These are phyloP conservation scores for Carduelis carduelis DNA, from an alignment of 2,797 vertebrate genomes.

Conservation along the genomic window DNA sequence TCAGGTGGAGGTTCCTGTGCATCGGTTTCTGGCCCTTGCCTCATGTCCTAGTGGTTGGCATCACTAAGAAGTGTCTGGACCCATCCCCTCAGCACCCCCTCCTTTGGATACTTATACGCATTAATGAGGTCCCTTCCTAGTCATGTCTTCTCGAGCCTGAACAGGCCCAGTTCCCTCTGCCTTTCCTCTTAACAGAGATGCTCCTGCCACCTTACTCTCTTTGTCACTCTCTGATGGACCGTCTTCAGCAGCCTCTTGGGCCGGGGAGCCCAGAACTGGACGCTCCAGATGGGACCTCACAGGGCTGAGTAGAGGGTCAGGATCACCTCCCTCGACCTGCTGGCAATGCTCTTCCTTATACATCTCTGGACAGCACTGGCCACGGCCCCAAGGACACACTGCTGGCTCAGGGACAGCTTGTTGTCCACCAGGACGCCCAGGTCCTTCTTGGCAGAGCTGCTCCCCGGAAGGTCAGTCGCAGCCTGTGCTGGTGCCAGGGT, in stretches of 20 bases:
- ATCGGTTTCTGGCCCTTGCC: background rate
- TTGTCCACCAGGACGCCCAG: background rate
- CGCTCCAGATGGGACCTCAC: background rate
- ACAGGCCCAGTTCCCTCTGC: background rate
- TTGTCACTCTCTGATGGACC: background rate
- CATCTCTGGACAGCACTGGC: background rate
- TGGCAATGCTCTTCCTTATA: background rate
- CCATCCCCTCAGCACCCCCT: fast-evolving
- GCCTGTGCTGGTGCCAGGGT: background rate
- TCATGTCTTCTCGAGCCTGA: background rate
- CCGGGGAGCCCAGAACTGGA: background rate
- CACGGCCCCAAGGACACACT: background rate
- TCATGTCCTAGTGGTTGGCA: background rate
- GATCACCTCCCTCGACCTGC: background rate
- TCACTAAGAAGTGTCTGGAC: background rate
- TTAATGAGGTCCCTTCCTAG: background rate
- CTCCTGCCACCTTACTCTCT: background rate
- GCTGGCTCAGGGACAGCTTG: background rate
- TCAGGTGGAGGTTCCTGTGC: background rate
- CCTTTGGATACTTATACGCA: background rate
- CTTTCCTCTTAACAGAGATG: background rate
- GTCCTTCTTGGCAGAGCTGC: background rate
- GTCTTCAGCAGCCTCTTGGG: background rate
- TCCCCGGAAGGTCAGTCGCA: background rate
- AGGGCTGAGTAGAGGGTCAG: background rate